Base-by-base conservation (phyloP, 2,113 vertebrate species). In the Todiramphus saurophagus region DNA sequence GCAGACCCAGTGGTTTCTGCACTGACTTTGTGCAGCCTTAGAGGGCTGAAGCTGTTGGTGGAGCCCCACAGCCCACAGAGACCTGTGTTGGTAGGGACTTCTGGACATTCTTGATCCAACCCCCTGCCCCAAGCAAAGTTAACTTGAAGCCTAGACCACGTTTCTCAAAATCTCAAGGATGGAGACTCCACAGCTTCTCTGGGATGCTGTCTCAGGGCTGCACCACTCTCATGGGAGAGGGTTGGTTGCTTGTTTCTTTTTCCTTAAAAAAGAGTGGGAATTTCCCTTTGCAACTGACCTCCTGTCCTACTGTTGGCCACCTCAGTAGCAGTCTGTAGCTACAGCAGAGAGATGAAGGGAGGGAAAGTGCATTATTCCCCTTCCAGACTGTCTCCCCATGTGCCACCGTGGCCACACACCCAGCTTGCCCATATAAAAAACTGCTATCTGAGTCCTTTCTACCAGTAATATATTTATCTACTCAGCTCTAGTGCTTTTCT, bases 81-180 rank as follows among this genome's bases (percentile, higher is more conserved):
- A 10, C 1, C 48, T 50, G 33, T 1, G 0, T 1, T 10, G n/a
- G 25, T 30, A 53, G 41, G 27, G 30, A 10, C 35, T 7, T n/a
- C 18, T 25, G 41, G 31, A 75, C 19, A 3, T 33, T 44, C 23
- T 19, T 18, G 25, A 39, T 18, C 39, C 63, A 77, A 2, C 7
- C 44, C 76, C 63, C 44, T 41, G 20, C n/a, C 14, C 37, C 50
- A 35, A 0, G 15, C 19, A 75, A 73, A 24, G 35, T 18, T 13
- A 17, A 18, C 59, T 58, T 28, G 89, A 63, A 60, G 51, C 13
- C 51, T 16, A 51, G 17, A 43, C 13, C 35, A 53, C 15, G 10
- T 27, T 75, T 30, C 43, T 85, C 66, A 5, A 46, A 72, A 72
- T 10, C 33, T 25, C 66, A 7, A 10, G 44, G 43, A n/a, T 8